These are phyloP conservation scores for Portunus trituberculatus DNA, from an alignment of 1,140 invertebrate genomes.

Conservation along the genomic window DNA sequence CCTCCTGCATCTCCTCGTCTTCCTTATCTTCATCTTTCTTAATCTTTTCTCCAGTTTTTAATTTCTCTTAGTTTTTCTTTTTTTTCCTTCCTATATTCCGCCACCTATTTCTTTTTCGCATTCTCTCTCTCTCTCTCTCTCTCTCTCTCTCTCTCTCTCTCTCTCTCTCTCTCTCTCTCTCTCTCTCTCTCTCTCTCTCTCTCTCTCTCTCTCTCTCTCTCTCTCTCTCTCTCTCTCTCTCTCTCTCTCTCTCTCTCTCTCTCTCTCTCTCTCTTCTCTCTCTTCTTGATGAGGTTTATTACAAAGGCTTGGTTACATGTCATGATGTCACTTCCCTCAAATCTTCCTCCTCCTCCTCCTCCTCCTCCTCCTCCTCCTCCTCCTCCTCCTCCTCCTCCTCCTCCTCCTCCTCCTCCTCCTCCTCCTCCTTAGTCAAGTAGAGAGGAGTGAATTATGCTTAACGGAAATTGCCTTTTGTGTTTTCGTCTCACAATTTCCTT, in stretches of 20 bases:
- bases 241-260: not conserved
- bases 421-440: not conserved
- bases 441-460: not conserved
- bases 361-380: not conserved
- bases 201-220: not conserved
- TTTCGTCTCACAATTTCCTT: not conserved
- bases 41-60: not conserved
- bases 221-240: not conserved
- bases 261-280: not conserved
- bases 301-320: not conserved
- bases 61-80: not conserved
- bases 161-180: not conserved
- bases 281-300: not conserved
- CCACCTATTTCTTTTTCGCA: constrained; percentile 13
- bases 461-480: not conserved
- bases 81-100: not conserved
- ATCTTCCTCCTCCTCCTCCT: constrained; percentile 15
- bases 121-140: constrained; percentile 25
- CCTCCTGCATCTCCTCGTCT: not conserved
- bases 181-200: not conserved
- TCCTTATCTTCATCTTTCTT: not conserved
- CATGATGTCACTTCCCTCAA: not conserved
- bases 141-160: not conserved
- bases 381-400: not conserved
- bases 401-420: not conserved